Percentiles rank a stretch among this genome's conserved stretches.
Conservation (phyloP, 1,140 invertebrate species). For the Neelides sp. region DNA sequence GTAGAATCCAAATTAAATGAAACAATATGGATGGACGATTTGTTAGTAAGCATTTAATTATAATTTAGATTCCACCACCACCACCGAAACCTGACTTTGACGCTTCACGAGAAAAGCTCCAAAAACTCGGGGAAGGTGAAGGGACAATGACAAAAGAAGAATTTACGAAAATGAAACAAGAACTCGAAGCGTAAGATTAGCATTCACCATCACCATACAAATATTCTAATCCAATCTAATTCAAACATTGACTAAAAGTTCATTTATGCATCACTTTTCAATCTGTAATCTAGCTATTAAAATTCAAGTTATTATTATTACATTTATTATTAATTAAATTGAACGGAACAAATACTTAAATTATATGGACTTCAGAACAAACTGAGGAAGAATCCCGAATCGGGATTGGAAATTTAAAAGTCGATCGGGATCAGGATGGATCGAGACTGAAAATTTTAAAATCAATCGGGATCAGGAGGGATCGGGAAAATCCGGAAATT, state of each 20-base stretch:
- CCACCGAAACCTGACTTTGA: conserved; percentile 97
- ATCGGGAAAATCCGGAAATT: too few species aligned
- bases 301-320: conserved; percentile 3
- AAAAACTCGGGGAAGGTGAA: conserved; percentile 94
- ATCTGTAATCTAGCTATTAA: conserved; percentile 4
- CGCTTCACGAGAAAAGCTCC: conserved; percentile 92
- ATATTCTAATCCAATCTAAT: too few species aligned
- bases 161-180: conserved; percentile 98
- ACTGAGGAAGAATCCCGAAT: too few species aligned
- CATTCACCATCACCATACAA: too few species aligned
- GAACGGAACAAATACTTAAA: neutral
- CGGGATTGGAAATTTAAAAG: too few species aligned
- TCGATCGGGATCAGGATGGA: too few species aligned
- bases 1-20: neutral
- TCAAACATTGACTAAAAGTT: too few species aligned
- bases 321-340: neutral
- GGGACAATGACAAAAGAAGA: conserved; percentile 98
- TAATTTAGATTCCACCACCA: conserved; percentile 82
- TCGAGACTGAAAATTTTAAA: too few species aligned
- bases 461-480: too few species aligned
- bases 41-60: conserved; percentile 1
- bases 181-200: conserved; percentile 87
- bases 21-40: neutral
- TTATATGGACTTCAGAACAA: too few species aligned
- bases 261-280: conserved; percentile 1